These are phyloP conservation scores for Mohoua ochrocephala DNA, from an alignment of 2,113 vertebrate genomes.

Conservation along the genomic window DNA sequence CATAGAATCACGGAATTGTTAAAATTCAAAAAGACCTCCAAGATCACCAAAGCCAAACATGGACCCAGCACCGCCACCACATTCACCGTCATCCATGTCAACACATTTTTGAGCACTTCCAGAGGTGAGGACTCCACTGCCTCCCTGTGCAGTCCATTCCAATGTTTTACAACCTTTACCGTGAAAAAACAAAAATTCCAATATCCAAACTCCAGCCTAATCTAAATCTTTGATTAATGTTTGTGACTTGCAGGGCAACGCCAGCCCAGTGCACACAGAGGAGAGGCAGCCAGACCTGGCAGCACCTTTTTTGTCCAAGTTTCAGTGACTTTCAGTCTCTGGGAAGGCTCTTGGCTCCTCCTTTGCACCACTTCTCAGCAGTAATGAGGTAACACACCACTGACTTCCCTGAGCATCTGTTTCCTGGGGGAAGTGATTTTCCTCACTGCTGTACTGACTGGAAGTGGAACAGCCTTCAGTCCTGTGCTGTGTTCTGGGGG, in stretches of 20 bases:
- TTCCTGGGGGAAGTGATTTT: constrained; percentile 33
- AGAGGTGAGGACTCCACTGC: not conserved
- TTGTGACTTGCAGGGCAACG: not conserved
- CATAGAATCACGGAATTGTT: not conserved
- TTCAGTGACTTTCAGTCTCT: not conserved
- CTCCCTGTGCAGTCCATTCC: not conserved
- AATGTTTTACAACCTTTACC: not conserved
- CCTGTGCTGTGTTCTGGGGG: not conserved
- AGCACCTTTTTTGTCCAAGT: not conserved
- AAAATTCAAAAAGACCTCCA: not conserved
- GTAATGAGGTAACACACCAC: not conserved
- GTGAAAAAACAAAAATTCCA: not conserved
- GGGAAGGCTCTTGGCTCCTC: not conserved
- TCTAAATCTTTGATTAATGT: not conserved
- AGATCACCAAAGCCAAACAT: not conserved
- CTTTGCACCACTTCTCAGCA: constrained; percentile 13
- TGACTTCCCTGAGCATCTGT: not conserved
- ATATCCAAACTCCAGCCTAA: not conserved
- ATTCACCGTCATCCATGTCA: not conserved
- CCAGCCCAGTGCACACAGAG: not conserved
- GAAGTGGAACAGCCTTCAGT: not conserved
- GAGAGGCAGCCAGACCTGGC: not conserved
- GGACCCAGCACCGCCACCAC: not conserved
- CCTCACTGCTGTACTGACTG: not conserved
- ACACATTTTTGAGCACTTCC: not conserved